Percentiles rank a stretch among this genome's conserved stretches.
phyloP scores from a whole-genome alignment of 1,140 invertebrate genomes.

The Musca domestica region DNA sequence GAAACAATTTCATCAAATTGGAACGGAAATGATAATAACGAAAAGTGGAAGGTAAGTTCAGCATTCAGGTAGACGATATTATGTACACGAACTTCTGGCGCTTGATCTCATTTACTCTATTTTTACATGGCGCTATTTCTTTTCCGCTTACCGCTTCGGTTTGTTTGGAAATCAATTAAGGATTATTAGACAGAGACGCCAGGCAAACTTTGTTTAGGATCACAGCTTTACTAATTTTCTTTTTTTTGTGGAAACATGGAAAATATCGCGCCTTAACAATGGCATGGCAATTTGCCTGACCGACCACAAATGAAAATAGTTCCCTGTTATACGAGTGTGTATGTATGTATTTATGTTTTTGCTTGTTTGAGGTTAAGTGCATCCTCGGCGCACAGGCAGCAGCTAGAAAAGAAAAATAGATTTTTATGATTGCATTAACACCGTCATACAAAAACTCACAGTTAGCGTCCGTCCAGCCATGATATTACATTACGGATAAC shows the following conservation, averaged over 20 bases:
- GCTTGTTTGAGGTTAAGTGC: too few relatives aligned
- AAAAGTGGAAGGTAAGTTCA: constrained; percentile 86
- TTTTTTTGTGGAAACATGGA: background rate
- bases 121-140: background rate
- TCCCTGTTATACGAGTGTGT: too few relatives aligned
- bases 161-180: constrained; percentile 9
- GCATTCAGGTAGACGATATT: too few relatives aligned
- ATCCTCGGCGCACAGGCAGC: too few relatives aligned
- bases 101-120: too few relatives aligned
- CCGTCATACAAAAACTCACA: constrained; percentile 12
- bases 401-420: background rate
- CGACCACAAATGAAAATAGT: too few relatives aligned
- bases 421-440: constrained; percentile 21
- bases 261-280: constrained; percentile 15
- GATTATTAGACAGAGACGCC: constrained; percentile 1
- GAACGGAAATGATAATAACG: constrained; percentile 99
- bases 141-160: background rate
- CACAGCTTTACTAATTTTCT: background rate
- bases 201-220: background rate
- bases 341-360: too few relatives aligned
- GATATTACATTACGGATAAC: background rate
- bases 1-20: constrained; percentile 93
- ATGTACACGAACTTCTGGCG: too few relatives aligned
- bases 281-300: too few relatives aligned
- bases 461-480: background rate